These are phyloP conservation scores for Indri indri DNA, from an alignment of 2,113 vertebrate species.

Conservation along the genomic window DNA sequence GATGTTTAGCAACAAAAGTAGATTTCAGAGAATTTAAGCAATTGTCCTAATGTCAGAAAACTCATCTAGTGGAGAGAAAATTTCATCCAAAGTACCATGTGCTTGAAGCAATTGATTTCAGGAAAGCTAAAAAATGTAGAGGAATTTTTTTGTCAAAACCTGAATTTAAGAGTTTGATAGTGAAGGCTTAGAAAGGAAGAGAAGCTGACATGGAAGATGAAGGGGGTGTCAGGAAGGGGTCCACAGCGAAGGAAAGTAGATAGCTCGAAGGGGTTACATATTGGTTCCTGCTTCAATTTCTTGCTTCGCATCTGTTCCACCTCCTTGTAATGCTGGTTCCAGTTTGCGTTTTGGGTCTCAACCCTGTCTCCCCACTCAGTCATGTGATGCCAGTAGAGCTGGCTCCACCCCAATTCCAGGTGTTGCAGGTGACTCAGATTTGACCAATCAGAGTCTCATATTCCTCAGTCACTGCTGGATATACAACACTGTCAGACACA, in stretches of 20 bases:
- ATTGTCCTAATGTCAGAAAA: not conserved
- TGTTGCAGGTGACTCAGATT: not conserved
- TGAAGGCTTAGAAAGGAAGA: not conserved
- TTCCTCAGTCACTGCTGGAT: not conserved
- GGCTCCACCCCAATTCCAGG: not conserved
- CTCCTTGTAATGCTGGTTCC: not conserved
- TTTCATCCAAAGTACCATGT: not conserved
- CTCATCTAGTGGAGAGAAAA: not conserved
- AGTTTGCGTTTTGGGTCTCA: not conserved
- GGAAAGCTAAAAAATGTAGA: not conserved
- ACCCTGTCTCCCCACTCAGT: not conserved
- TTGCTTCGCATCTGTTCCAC: not conserved
- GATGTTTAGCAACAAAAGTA: not conserved
- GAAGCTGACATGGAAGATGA: not conserved
- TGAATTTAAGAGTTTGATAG: not conserved
- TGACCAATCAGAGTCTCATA: not conserved
- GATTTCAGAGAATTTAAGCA: not conserved
- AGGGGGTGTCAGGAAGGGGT: rapidly evolving
- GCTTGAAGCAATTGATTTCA: not conserved
- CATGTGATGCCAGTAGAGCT: not conserved
- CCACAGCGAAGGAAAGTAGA: not conserved
- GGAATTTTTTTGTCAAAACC: not conserved
- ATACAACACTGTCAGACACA: rapidly evolving
- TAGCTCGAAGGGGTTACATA: not conserved
- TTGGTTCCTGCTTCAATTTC: not conserved